Conservation (phyloP, 2,797 vertebrate species). For the Parauchenoglanis punctatus region DNA sequence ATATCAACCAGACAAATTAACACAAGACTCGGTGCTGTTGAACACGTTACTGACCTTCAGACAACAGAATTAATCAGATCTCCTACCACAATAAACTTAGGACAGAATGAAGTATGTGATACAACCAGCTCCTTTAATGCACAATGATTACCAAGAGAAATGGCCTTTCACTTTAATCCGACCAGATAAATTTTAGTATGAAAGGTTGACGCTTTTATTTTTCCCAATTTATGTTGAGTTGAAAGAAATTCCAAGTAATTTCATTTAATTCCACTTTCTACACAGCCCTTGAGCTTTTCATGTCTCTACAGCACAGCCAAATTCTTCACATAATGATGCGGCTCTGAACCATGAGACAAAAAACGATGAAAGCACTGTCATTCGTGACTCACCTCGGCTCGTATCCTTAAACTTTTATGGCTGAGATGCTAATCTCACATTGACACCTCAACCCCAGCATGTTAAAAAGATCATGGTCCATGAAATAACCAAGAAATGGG, state of each 20-base stretch:
- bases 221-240: too few species aligned
- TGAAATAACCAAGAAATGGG: neutral
- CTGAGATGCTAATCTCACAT: neutral
- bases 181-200: neutral
- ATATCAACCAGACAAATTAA: neutral
- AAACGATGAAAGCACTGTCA: neutral
- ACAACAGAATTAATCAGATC: neutral
- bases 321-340: neutral
- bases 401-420: neutral
- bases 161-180: neutral
- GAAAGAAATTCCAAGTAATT: neutral
- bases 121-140: neutral
- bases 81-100: neutral
- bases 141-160: neutral
- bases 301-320: neutral
- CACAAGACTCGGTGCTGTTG: neutral
- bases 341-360: neutral
- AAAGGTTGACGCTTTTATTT: neutral
- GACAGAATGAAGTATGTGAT: neutral
- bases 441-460: neutral
- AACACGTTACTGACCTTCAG: neutral
- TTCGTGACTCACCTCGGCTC: neutral
- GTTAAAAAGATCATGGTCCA: neutral
- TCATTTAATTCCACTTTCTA: neutral
- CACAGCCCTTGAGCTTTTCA: neutral